Percentiles rank a stretch among this genome's conserved stretches.
phyloP scores from a whole-genome alignment of 2,888 invertebrate genomes.

The Volucella zonaria region DNA sequence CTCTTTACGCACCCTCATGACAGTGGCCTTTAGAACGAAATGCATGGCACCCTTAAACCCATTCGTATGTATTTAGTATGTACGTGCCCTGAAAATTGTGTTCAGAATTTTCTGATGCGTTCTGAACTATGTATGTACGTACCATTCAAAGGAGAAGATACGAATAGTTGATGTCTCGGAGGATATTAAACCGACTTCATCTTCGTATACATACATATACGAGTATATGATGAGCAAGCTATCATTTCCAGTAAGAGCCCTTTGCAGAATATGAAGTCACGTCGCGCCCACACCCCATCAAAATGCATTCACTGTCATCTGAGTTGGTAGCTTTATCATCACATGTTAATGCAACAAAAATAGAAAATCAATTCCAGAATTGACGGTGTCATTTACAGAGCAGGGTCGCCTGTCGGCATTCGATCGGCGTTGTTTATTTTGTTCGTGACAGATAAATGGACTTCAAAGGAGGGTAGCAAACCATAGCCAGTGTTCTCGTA shows the following conservation, averaged over 20 bases:
- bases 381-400: slow-evolving; percentile 67
- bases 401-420: slow-evolving; percentile 55
- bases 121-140: neutral
- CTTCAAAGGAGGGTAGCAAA: slow-evolving; percentile 37
- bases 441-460: slow-evolving; percentile 69
- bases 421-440: slow-evolving; percentile 60
- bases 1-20: slow-evolving; percentile 41
- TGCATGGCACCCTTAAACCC: slow-evolving; percentile 36
- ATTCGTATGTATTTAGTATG: neutral
- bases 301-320: slow-evolving; percentile 24
- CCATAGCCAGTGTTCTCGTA: slow-evolving; percentile 20
- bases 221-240: slow-evolving; percentile 54
- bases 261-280: slow-evolving; percentile 46
- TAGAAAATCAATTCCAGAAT: slow-evolving; percentile 70
- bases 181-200: slow-evolving; percentile 52
- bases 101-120: slow-evolving; percentile 34
- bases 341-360: slow-evolving; percentile 40
- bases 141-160: neutral
- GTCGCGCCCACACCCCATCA: slow-evolving; percentile 19
- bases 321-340: slow-evolving; percentile 34
- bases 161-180: slow-evolving; percentile 51
- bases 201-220: slow-evolving; percentile 23
- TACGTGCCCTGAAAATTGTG: slow-evolving; percentile 31
- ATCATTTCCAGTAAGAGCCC: slow-evolving; percentile 35
- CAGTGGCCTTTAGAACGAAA: slow-evolving; percentile 59